phyloP scores from a whole-genome alignment of 2,888 invertebrate genomes.

The Cheilosia grossa region DNA sequence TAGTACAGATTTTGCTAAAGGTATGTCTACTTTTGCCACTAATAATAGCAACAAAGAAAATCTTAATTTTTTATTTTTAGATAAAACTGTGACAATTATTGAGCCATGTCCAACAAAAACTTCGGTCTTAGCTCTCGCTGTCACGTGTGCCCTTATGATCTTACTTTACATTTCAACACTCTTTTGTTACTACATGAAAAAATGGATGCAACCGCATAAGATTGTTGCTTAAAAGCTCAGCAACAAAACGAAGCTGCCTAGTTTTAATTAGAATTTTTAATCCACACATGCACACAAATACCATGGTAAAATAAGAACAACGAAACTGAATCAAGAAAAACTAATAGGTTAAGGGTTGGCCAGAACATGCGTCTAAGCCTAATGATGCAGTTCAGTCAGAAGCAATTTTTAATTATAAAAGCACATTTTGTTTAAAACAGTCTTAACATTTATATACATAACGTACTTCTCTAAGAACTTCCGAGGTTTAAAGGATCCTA shows the following conservation, averaged over 20 bases:
- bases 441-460: too few species aligned
- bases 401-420: too few species aligned
- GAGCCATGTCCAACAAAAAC: constrained; percentile 96
- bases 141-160: constrained; percentile 94
- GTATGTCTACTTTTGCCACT: constrained; percentile 81
- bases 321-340: not conserved
- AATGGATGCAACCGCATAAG: constrained; percentile 94
- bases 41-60: not conserved
- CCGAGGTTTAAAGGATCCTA: too few species aligned
- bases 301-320: constrained; percentile 24
- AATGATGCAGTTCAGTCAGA: not conserved
- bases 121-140: constrained; percentile 94
- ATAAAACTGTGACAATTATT: constrained; percentile 94
- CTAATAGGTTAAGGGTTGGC: constrained; percentile 3
- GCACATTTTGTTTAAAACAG: too few species aligned
- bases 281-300: constrained; percentile 16
- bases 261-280: constrained; percentile 48
- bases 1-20: constrained; percentile 89
- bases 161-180: constrained; percentile 95
- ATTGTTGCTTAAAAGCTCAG: constrained; percentile 86
- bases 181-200: constrained; percentile 96
- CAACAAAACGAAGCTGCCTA: constrained; percentile 38
- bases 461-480: too few species aligned
- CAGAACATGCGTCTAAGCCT: not conserved
- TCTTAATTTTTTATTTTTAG: constrained; percentile 84